Evolutionary conservation across 2,797 vertebrate genomes (phyloP), one percentile per base, ranked within the genome.

Genomic region (Cynodonichthys magdalenae): DNA sequence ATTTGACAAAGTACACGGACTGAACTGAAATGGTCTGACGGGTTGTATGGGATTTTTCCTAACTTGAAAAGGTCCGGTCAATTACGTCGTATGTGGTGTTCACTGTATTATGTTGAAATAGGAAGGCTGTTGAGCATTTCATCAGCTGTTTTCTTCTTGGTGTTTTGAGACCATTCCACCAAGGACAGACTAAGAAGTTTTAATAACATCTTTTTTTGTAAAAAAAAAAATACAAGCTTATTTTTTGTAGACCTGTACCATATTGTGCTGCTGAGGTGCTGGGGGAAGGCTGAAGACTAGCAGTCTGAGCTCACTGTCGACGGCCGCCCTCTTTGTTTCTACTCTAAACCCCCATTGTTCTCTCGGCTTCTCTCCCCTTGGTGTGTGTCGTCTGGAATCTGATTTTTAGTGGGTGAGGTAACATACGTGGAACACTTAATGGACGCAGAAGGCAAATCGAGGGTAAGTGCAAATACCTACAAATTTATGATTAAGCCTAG

Each of bases 401-500:
- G 96, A 98, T 99, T 99, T 99, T 95, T 99, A 99, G 98, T 99
- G 97, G 98, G 98, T 99, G 97, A 99, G 96, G 97, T 99, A 96
- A 99, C 98, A 96, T 99, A 99, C 98, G 97, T 99, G 97, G 97
- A 99, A 95, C 98, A 99, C 96, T 99, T 99, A 98, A 97, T 97
- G 98, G 98, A 99, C 96, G 96, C 95, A 93, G 98, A 99, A 99
- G 98, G 97, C 95, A 99, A 99, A 95, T 99, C 98, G 93, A 99
- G 97, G 98, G 98, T 99, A 99, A 99, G 98, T 99, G 95, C 94
- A 93, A 92, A 93, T 89, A 90, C 83, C 90, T 87, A 90, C 77
- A 83, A 90, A 90, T 67, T 65, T 50, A 79, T 80, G 81, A 88
- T 82, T 80, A 85, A 83, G 83, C 77, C 78, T 87, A 91, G 93